Conservation (phyloP, 2,113 vertebrate species). For the Perca fluviatilis region DNA sequence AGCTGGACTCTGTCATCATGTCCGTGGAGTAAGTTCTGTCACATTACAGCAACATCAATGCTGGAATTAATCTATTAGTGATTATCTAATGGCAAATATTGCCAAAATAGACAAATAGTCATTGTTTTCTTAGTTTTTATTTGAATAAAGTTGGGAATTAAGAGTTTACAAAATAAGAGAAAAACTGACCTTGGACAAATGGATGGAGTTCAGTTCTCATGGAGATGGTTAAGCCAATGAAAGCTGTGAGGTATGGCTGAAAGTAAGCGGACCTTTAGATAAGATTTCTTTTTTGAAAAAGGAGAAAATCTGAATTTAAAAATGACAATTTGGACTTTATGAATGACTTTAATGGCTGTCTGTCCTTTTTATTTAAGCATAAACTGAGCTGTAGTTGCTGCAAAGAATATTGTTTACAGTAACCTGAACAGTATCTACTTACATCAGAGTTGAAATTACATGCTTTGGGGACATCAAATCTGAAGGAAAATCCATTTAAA, state of each 20-base stretch:
- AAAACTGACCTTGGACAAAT: too few species aligned
- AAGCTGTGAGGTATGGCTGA: too few species aligned
- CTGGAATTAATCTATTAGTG: not conserved
- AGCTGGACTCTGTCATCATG: conserved; percentile 91
- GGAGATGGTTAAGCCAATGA: too few species aligned
- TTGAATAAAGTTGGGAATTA: too few species aligned
- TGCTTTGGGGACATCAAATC: not conserved
- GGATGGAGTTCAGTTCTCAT: too few species aligned
- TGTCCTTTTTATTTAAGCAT: not conserved
- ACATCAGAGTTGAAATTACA: not conserved
- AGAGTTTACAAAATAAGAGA: too few species aligned
- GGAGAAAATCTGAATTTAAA: not conserved
- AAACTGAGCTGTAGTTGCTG: too few species aligned
- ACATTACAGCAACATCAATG: not conserved
- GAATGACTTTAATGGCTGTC: not conserved
- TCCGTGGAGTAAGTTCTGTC: conserved; percentile 93
- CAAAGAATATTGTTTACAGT: not conserved
- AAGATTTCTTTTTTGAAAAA: not conserved
- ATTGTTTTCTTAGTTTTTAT: not conserved
- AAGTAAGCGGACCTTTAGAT: not conserved
- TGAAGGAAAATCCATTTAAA: not conserved
- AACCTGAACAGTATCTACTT: not conserved
- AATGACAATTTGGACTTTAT: too few species aligned
- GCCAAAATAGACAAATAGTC: not conserved
- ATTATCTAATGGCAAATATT: not conserved